These are phyloP conservation scores for Xanthia togata DNA, from an alignment of 2,888 invertebrate genomes.

Conservation along the genomic window DNA sequence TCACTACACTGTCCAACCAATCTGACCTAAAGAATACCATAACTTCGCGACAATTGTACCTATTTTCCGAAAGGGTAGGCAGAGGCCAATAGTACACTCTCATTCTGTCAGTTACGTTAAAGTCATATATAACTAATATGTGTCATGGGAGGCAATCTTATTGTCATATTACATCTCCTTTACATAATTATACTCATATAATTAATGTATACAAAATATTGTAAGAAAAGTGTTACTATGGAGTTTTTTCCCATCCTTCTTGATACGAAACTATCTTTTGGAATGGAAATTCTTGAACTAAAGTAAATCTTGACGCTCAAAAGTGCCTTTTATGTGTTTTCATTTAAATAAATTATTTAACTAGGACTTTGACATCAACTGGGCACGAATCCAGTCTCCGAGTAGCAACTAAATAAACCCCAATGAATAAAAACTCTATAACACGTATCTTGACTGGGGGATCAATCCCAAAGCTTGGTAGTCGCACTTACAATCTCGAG, in stretches of 20 bases:
- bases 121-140: not conserved
- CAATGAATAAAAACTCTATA: not conserved
- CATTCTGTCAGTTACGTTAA: not conserved
- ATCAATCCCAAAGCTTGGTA: not conserved
- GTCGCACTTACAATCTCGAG: too few species aligned
- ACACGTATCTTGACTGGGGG: not conserved
- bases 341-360: not conserved
- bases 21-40: slow-evolving; percentile 7
- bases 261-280: too few species aligned
- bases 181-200: not conserved
- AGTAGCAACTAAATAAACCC: not conserved
- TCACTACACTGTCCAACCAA: not conserved
- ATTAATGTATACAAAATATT: too few species aligned
- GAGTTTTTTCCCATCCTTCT: too few species aligned
- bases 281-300: too few species aligned
- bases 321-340: not conserved
- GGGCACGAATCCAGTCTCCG: not conserved
- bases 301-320: not conserved
- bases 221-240: not conserved
- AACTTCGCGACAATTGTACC: not conserved
- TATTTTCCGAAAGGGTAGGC: not conserved
- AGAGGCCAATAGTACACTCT: not conserved
- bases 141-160: not conserved
- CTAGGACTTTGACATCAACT: not conserved
- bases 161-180: not conserved